Evolutionary conservation across 1,140 invertebrate species (phyloP).

Genomic region (Tenebrio molitor): DNA sequence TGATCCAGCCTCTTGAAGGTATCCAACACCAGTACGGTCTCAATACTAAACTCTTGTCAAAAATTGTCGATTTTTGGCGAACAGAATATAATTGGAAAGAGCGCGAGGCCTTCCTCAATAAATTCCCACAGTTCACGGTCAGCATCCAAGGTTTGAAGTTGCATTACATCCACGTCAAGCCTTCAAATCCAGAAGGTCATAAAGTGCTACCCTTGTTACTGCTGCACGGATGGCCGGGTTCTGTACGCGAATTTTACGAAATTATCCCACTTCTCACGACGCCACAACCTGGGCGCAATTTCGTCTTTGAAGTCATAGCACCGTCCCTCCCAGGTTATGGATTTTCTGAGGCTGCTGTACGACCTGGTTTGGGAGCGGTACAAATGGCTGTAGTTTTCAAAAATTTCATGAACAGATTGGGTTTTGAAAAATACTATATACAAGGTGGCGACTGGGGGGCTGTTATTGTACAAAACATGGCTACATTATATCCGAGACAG

Average conservation of each 20-base stretch:
- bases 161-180: slow-evolving; percentile 76
- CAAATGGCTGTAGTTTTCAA: slow-evolving; percentile 81
- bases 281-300: slow-evolving; percentile 69
- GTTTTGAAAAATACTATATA: slow-evolving; percentile 80
- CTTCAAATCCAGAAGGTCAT: slow-evolving; percentile 62
- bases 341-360: slow-evolving; percentile 79
- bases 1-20: slow-evolving; percentile 75
- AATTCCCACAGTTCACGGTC: slow-evolving; percentile 80
- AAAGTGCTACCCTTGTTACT: slow-evolving; percentile 76
- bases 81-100: slow-evolving; percentile 83
- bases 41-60: slow-evolving; percentile 76
- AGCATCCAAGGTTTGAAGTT: slow-evolving; percentile 74
- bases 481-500: slow-evolving; percentile 77
- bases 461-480: slow-evolving; percentile 72
- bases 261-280: slow-evolving; percentile 80
- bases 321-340: slow-evolving; percentile 83
- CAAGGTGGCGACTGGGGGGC: slow-evolving; percentile 91
- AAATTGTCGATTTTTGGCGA: slow-evolving; percentile 83
- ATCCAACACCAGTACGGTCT: slow-evolving; percentile 84
- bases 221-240: slow-evolving; percentile 93
- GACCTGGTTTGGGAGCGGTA: slow-evolving; percentile 73
- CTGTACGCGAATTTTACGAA: slow-evolving; percentile 88
- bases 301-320: slow-evolving; percentile 84
- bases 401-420: slow-evolving; percentile 86
- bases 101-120: slow-evolving; percentile 78